Conservation (phyloP, 53 echinoderm and acorn worm genomes). For the Patiria pectinifera region DNA sequence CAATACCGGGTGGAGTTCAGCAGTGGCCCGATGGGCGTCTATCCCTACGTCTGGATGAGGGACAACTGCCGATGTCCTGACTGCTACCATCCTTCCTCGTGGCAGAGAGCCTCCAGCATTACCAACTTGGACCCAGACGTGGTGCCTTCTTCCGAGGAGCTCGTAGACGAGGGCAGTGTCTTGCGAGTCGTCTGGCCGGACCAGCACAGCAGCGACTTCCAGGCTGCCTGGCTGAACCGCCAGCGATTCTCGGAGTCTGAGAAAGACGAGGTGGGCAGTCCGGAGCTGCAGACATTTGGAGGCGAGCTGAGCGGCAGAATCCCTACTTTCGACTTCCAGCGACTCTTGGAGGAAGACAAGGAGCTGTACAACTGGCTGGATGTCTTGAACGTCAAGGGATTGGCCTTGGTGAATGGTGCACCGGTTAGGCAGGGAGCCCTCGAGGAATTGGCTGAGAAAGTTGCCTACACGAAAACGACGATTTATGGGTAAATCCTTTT, state of each 20-base stretch:
- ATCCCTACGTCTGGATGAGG: constrained; percentile 84
- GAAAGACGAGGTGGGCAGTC: constrained; percentile 62
- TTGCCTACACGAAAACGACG: background rate
- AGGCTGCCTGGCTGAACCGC: constrained; percentile 65
- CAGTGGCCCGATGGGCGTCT: background rate
- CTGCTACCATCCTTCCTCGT: constrained; percentile 64
- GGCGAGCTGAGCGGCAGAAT: constrained; percentile 37
- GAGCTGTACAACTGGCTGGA: background rate
- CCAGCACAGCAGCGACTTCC: constrained; percentile 64
- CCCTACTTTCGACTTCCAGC: constrained; percentile 33
- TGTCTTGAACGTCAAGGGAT: background rate
- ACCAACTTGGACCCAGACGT: constrained; percentile 61
- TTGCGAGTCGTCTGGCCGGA: constrained; percentile 80
- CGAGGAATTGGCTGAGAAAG: background rate
- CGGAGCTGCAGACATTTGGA: constrained; percentile 69
- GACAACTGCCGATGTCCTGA: constrained; percentile 80
- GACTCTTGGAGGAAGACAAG: constrained; percentile 39
- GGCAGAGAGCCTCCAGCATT: constrained; percentile 30
- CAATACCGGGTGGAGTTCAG: background rate
- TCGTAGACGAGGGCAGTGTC: constrained; percentile 31
- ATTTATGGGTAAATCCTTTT: background rate
- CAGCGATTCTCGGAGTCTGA: constrained; percentile 72
- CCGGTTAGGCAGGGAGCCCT: background rate
- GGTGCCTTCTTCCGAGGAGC: constrained; percentile 24
- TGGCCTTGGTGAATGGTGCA: background rate